phyloP scores from a whole-genome alignment of 2,113 vertebrate genomes.

The Myiopsitta monachus region DNA sequence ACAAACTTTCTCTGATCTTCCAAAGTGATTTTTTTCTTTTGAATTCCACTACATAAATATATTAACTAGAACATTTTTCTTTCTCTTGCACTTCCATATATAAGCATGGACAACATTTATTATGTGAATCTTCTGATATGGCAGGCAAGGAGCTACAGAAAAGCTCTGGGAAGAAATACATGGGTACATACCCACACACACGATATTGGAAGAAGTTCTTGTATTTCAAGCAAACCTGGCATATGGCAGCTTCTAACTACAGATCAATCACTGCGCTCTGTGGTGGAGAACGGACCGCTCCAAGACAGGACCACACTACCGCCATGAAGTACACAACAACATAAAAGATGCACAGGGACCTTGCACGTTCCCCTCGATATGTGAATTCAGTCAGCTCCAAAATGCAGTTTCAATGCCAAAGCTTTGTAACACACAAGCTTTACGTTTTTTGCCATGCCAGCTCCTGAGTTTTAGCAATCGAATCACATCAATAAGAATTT shows the following conservation, averaged over 20 bases:
- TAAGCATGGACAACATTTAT: neutral
- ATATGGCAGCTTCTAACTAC: neutral
- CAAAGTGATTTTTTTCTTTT: neutral
- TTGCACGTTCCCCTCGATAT: rapidly evolving
- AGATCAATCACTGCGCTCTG: neutral
- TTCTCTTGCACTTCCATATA: neutral
- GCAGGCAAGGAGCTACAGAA: neutral
- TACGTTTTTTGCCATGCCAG: neutral
- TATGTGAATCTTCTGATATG: neutral
- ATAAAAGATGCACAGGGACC: neutral
- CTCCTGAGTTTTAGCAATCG: neutral
- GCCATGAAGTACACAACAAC: neutral
- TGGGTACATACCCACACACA: neutral
- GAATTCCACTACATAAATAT: neutral
- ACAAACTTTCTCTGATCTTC: neutral
- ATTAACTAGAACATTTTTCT: neutral
- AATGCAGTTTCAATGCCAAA: neutral
- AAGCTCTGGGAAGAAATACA: neutral
- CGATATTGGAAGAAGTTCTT: rapidly evolving
- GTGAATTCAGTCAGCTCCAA: neutral
- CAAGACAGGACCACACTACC: neutral
- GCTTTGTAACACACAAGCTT: neutral
- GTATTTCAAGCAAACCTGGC: neutral
- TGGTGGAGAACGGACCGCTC: neutral
- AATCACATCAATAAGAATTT: neutral